phyloP scores from a whole-genome alignment of 2,113 vertebrate species.

The Oxyruncus cristatus region DNA sequence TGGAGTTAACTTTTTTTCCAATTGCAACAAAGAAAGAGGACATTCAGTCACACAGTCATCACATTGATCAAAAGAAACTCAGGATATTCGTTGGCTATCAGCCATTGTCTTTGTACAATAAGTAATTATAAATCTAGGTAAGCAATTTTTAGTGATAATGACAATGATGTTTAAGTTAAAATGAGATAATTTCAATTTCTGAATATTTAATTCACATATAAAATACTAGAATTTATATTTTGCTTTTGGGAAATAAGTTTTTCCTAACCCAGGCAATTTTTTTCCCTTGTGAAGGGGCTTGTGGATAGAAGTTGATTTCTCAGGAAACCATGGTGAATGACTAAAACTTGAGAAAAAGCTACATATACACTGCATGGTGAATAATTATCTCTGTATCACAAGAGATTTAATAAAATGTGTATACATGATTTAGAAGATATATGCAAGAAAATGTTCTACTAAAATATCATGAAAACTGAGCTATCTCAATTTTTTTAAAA shows the following conservation, averaged over 20 bases:
- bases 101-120: background rate
- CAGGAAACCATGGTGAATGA: background rate
- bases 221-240: background rate
- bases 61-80: background rate
- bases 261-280: background rate
- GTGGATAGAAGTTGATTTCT: background rate
- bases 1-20: background rate
- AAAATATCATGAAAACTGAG: background rate
- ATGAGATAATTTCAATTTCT: background rate
- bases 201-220: background rate
- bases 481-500: background rate
- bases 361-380: background rate
- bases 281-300: background rate
- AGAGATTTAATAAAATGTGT: background rate
- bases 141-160: background rate
- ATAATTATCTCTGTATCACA: background rate
- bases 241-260: background rate
- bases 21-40: background rate
- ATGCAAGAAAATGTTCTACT: background rate
- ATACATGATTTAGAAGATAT: background rate
- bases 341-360: background rate
- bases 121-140: background rate
- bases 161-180: background rate
- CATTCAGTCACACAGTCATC: background rate
- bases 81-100: background rate